Percentiles rank a stretch among this genome's conserved stretches.
Evolutionary conservation across 2,888 invertebrate species (phyloP).

Genomic region (Chloroclystis v-ata): DNA sequence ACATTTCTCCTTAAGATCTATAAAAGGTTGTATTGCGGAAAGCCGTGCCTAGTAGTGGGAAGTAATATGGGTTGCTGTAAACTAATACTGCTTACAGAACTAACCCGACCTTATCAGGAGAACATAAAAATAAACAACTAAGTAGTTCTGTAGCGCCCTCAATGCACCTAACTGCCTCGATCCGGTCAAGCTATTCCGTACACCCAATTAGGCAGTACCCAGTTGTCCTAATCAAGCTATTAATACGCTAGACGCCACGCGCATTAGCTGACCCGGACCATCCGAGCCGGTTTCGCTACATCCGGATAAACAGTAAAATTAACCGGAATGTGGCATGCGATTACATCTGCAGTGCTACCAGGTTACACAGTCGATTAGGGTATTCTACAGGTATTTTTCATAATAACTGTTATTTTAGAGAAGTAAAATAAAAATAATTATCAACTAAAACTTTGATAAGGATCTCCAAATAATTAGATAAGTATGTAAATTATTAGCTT

Average conservation of each 20-base stretch:
- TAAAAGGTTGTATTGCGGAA: too few species aligned
- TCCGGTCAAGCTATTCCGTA: conserved; percentile 21
- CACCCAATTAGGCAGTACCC: conserved; percentile 29
- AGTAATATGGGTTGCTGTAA: too few species aligned
- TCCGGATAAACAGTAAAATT: conserved; percentile 27
- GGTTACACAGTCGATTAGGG: conserved; percentile 3
- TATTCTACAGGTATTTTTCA: background rate
- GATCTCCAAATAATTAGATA: too few species aligned
- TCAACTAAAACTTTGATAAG: too few species aligned
- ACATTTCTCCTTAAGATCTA: too few species aligned
- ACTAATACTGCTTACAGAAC: background rate
- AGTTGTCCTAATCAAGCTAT: conserved; percentile 33
- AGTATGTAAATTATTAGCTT: too few species aligned
- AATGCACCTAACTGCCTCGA: background rate
- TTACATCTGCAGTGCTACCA: conserved; percentile 13
- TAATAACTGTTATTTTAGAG: too few species aligned
- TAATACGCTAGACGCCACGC: conserved; percentile 31
- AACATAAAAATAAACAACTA: background rate
- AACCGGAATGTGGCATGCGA: conserved; percentile 21
- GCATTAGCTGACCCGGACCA: conserved; percentile 26
- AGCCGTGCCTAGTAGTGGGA: too few species aligned
- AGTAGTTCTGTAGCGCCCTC: background rate
- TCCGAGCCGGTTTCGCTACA: conserved; percentile 22
- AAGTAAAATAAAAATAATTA: too few species aligned
- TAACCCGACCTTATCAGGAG: background rate